These are phyloP conservation scores for Anguilla rostrata DNA, from an alignment of 2,113 vertebrate genomes.

Conservation along the genomic window DNA sequence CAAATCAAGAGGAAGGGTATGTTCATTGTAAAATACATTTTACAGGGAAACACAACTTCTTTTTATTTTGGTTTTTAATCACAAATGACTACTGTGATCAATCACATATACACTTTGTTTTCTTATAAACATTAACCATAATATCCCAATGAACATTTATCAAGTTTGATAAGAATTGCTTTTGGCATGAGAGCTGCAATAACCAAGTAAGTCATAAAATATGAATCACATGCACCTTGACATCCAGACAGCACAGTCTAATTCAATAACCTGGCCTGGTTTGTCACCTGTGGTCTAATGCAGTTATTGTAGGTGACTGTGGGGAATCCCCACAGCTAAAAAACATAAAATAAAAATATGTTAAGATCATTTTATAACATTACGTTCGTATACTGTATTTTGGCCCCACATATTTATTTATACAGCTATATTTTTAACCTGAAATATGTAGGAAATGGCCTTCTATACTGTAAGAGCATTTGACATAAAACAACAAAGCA, in stretches of 20 bases:
- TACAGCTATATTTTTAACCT: neutral
- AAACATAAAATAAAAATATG: too few species aligned
- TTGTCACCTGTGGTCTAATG: neutral
- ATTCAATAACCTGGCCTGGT: slow-evolving; percentile 13
- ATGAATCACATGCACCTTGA: slow-evolving; percentile 42
- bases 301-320: neutral
- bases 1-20: neutral
- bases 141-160: slow-evolving; percentile 32
- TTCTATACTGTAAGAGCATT: neutral
- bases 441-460: too few species aligned
- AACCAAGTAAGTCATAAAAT: slow-evolving; percentile 40
- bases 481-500: too few species aligned
- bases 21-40: neutral
- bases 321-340: neutral
- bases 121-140: neutral
- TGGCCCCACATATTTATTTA: neutral
- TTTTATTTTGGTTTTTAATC: slow-evolving; percentile 4
- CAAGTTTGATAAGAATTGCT: slow-evolving; percentile 42
- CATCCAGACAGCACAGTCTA: slow-evolving; percentile 29
- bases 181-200: slow-evolving; percentile 46
- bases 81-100: neutral
- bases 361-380: neutral
- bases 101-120: neutral
- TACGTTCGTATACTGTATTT: neutral
- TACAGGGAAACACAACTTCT: neutral